phyloP scores from a whole-genome alignment of 2,797 vertebrate genomes.

The Sphenopsis melanotis region DNA sequence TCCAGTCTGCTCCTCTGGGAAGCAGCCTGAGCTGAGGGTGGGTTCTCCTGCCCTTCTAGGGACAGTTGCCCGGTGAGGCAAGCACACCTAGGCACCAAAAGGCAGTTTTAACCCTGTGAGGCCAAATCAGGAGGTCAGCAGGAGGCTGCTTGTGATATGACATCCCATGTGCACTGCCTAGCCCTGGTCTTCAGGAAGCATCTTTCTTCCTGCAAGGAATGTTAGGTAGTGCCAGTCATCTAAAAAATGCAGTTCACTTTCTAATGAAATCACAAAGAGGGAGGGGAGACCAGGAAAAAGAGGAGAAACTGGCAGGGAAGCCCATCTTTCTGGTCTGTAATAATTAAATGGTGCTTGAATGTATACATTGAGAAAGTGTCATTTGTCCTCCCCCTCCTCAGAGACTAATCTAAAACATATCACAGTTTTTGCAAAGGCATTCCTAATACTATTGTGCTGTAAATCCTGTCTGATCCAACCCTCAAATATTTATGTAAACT shows the following conservation, averaged over 20 bases:
- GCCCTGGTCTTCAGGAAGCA: background rate
- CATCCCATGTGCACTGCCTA: background rate
- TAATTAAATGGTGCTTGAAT: constrained; percentile 17
- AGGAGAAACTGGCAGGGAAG: background rate
- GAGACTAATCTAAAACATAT: constrained; percentile 67
- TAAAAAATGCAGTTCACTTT: background rate
- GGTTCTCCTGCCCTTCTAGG: constrained; percentile 32
- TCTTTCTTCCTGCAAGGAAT: background rate
- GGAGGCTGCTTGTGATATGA: background rate
- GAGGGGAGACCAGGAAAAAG: background rate
- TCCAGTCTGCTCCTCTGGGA: constrained; percentile 19
- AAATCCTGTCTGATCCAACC: constrained; percentile 77
- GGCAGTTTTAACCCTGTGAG: constrained; percentile 49
- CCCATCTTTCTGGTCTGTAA: background rate
- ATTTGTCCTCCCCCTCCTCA: background rate
- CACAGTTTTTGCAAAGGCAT: constrained; percentile 69
- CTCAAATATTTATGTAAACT: constrained; percentile 78
- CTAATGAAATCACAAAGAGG: background rate
- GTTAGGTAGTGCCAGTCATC: background rate
- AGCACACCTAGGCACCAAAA: constrained; percentile 3
- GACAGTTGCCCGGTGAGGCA: background rate
- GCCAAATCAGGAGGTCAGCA: background rate
- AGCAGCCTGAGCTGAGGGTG: constrained; percentile 14
- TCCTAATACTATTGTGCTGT: constrained; percentile 70
- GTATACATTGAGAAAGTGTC: background rate